These are phyloP conservation scores for Leuciscus idus DNA, from an alignment of 2,113 vertebrate species.

Conservation along the genomic window DNA sequence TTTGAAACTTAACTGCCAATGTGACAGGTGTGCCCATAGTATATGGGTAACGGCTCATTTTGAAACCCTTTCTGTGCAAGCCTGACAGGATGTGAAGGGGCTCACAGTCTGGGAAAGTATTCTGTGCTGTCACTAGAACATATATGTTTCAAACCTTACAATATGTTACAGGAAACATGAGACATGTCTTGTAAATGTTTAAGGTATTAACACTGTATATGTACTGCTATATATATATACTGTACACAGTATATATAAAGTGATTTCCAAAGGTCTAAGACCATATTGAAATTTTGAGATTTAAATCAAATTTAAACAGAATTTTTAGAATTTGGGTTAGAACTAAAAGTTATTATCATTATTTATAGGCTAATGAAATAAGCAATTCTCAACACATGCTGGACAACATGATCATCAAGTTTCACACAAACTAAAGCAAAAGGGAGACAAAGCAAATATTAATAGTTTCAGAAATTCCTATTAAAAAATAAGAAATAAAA, in stretches of 20 bases:
- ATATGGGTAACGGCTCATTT: slow-evolving; percentile 33
- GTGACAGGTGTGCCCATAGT: slow-evolving; percentile 47
- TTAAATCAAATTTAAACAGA: neutral
- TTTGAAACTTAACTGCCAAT: slow-evolving; percentile 50
- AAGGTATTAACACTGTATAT: slow-evolving; percentile 2
- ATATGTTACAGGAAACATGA: slow-evolving; percentile 16
- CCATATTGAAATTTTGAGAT: neutral
- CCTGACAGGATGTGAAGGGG: slow-evolving; percentile 34
- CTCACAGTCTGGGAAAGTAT: slow-evolving; percentile 14
- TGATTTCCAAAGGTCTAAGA: neutral
- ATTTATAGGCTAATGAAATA: neutral
- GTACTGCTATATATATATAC: neutral
- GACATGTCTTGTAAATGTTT: slow-evolving; percentile 18
- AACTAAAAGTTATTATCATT: neutral
- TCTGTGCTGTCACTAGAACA: slow-evolving; percentile 19
- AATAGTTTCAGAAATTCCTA: neutral
- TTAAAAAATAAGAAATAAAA: neutral
- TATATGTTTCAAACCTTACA: slow-evolving; percentile 21
- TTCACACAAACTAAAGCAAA: neutral
- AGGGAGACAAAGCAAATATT: neutral
- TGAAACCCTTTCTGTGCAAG: slow-evolving; percentile 40
- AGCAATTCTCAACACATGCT: neutral
- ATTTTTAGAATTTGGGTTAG: neutral
- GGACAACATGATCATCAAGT: neutral
- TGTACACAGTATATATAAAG: neutral